Conservation (phyloP, 2,797 vertebrate species). For the Tokudaia muenninki region DNA sequence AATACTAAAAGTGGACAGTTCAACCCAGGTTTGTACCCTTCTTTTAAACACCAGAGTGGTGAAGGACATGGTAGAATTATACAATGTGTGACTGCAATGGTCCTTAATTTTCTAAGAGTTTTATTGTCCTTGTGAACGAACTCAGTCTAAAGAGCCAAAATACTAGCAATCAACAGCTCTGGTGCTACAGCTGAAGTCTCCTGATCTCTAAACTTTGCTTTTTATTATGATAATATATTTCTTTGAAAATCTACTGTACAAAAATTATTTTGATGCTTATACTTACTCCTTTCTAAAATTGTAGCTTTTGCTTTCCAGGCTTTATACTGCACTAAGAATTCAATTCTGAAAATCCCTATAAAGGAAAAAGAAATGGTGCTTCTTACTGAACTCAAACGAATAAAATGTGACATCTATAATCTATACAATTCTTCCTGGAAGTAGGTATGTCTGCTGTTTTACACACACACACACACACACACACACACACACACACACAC, state of each 20-base stretch:
- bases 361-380: not conserved
- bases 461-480: not conserved
- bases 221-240: conserved; percentile 11
- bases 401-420: not conserved
- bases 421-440: not conserved
- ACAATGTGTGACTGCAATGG: not conserved
- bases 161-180: not conserved
- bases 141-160: not conserved
- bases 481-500: not conserved
- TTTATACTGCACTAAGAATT: not conserved
- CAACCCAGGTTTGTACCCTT: conserved; percentile 27
- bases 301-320: not conserved
- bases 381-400: not conserved
- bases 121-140: conserved; percentile 7
- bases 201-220: not conserved
- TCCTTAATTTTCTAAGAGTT: not conserved
- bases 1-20: conserved; percentile 44
- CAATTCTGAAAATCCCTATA: not conserved
- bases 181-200: not conserved
- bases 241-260: conserved; percentile 3
- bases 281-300: conserved; percentile 18
- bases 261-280: conserved; percentile 18
- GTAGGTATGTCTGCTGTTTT: not conserved
- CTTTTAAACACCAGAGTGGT: not conserved
- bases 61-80: not conserved